phyloP scores from a whole-genome alignment of 2,113 vertebrate species.

The Cephalophus harveyi region DNA sequence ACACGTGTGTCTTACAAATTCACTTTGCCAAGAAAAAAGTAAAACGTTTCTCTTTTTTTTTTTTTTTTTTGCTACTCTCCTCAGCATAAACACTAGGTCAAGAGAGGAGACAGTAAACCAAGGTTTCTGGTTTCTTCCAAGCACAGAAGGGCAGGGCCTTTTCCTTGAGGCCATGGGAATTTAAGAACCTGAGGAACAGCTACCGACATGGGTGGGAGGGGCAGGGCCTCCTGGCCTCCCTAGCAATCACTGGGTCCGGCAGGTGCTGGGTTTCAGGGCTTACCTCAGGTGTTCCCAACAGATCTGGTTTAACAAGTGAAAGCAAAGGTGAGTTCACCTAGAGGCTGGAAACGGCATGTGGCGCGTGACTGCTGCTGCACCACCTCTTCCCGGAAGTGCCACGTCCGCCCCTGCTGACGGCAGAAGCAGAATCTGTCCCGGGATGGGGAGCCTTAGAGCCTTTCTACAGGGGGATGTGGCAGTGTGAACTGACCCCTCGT shows the following conservation, averaged over 20 bases:
- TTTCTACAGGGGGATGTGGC: neutral
- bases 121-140: neutral
- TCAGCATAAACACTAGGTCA: neutral
- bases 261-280: neutral
- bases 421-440: neutral
- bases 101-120: neutral
- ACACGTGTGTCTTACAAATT: neutral
- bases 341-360: neutral
- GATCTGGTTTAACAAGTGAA: neutral
- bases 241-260: neutral
- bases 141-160: neutral
- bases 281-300: neutral
- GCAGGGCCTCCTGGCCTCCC: accelerated
- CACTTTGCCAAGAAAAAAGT: neutral
- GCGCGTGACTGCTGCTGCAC: accelerated
- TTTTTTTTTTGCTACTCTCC: neutral
- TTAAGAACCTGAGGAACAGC: neutral
- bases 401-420: neutral
- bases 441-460: neutral
- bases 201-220: neutral
- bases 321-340: neutral
- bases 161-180: neutral
- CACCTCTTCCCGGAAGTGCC: neutral
- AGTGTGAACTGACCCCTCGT: neutral
- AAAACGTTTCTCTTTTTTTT: neutral